Base-by-base conservation (phyloP, 2,113 vertebrate species). In the Takifugu bimaculatus region DNA sequence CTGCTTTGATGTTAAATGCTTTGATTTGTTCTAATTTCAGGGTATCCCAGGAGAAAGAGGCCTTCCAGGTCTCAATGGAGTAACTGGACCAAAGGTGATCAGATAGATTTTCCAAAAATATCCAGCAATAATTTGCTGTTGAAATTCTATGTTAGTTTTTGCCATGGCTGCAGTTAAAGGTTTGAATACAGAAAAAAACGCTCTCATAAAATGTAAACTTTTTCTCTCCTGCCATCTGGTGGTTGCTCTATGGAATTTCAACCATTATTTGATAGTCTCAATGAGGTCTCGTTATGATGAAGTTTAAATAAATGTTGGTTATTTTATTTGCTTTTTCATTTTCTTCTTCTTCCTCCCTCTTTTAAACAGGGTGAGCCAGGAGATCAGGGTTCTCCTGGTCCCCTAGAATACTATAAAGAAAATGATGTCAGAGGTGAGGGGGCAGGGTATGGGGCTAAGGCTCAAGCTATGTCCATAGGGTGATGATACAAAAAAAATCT, bases 321-420 rank as follows among this genome's bases (percentile, higher is more conserved):
- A 20, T 20, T 20, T 20, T 20, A 20, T 20, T 20, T 20, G 20
- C 20, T 20, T 20, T 20, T 20, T 20, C 12, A 43, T 6, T 43
- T 43, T 43, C 42, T 4, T 6, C 0, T 0, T 62, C 0, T 29
- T 3, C 59, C 1, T 62, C 2, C 60, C 54, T 63, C 5, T 12
- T 27, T 57, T 27, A 4, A 64, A 75, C 57, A 88, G 86, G 86
- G 83, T 62, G 77, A 75, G 48, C 56, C 13, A 39, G 86, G 86
- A 26, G 78, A 86, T 26, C 42, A 39, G 54, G 86, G 86, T 53
- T 49, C 2, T 1, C 72, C 83, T 0, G 83, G 78, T 20, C 45
- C 43, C 0, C 0, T 4, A 0, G 1, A 2, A 2, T 47, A 10
- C 53, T 1, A 0, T 3, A 64, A 81, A 52, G 75, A 42, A 43